Conservation (phyloP, 2,797 vertebrate species). For the Emys orbicularis region DNA sequence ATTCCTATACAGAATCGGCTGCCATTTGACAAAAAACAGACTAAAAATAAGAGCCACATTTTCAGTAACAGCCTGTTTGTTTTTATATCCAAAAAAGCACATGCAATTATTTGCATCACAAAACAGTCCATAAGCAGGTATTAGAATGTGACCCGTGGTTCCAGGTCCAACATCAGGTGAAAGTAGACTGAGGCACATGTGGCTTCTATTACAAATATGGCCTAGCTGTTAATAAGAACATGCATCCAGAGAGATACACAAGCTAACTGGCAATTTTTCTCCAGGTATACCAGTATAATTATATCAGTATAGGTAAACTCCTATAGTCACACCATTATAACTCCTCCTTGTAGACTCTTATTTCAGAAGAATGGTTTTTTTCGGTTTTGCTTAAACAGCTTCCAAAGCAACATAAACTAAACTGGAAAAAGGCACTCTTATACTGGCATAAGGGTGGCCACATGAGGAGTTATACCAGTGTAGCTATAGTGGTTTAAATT, state of each 20-base stretch:
- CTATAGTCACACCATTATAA: neutral
- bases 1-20: neutral
- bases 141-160: neutral
- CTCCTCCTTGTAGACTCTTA: neutral
- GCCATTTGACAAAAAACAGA: neutral
- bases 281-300: accelerated
- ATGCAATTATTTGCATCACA: neutral
- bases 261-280: neutral
- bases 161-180: neutral
- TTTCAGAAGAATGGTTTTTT: neutral
- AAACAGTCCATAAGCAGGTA: neutral
- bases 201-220: neutral
- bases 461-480: neutral
- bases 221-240: neutral
- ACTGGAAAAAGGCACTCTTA: neutral
- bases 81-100: neutral
- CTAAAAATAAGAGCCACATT: accelerated
- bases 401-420: neutral
- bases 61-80: neutral
- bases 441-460: neutral
- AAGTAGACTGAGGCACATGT: neutral
- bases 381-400: neutral
- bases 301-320: neutral
- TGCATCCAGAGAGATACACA: neutral
- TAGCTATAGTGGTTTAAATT: neutral